Conservation (phyloP, 2,888 invertebrate species). For the Eumacrocentrus americanus region DNA sequence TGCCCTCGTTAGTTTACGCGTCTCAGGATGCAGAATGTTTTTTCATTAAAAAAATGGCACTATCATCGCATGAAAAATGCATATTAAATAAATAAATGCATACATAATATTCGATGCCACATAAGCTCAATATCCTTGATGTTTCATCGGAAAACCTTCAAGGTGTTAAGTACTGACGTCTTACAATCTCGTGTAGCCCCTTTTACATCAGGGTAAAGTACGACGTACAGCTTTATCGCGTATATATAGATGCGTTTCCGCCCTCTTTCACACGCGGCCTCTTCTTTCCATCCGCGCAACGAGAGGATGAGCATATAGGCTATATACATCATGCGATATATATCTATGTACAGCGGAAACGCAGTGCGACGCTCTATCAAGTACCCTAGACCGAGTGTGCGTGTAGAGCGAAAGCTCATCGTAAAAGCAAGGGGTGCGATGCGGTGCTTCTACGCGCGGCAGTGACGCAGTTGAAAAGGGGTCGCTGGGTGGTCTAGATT, state of each 20-base stretch:
- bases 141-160: slow-evolving; percentile 4
- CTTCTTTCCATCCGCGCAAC: slow-evolving; percentile 8
- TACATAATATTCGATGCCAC: background rate
- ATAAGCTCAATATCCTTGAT: background rate
- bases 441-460: slow-evolving; percentile 22
- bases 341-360: slow-evolving; percentile 36
- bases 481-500: slow-evolving; percentile 59
- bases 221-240: background rate
- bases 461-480: slow-evolving; percentile 42
- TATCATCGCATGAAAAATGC: background rate
- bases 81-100: no score
- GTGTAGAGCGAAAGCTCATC: slow-evolving; percentile 33
- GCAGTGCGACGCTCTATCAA: slow-evolving; percentile 45
- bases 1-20: background rate
- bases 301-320: slow-evolving; percentile 18
- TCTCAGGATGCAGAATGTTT: no score
- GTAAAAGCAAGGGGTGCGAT: slow-evolving; percentile 23
- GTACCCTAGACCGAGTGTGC: slow-evolving; percentile 41
- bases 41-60: background rate
- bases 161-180: slow-evolving; percentile 4
- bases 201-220: background rate
- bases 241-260: slow-evolving; percentile 17
- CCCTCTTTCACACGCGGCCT: slow-evolving; percentile 16
- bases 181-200: slow-evolving; percentile 1
- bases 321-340: no score